Evolutionary conservation across 2,888 invertebrate genomes (phyloP).

Genomic region (Argynnis bischoffii): DNA sequence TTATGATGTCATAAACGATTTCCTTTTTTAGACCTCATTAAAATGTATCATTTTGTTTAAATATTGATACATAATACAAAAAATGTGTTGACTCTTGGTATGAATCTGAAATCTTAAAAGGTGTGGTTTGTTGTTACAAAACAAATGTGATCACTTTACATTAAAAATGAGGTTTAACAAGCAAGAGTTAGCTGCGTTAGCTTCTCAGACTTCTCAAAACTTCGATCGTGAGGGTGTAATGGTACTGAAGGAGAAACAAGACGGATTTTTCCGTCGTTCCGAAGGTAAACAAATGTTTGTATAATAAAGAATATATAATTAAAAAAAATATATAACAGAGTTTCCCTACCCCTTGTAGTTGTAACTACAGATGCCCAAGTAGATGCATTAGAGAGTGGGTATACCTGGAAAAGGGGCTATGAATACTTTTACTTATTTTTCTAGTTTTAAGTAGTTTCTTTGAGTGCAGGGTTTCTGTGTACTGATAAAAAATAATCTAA

Average conservation of each 20-base stretch:
- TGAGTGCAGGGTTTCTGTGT: no score
- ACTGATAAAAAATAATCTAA: no score
- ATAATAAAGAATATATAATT: neutral
- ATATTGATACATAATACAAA: neutral
- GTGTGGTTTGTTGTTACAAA: slow-evolving; percentile 36
- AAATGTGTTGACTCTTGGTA: neutral
- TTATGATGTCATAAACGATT: no score
- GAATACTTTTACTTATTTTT: no score
- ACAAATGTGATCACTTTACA: slow-evolving; percentile 29
- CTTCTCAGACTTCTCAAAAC: slow-evolving; percentile 92
- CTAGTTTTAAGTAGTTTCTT: no score
- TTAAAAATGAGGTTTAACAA: slow-evolving; percentile 93
- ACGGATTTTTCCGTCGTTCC: slow-evolving; percentile 94
- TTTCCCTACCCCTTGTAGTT: no score
- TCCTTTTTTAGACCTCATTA: no score
- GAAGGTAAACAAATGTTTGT: slow-evolving; percentile 87
- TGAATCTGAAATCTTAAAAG: slow-evolving; percentile 13
- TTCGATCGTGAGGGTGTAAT: slow-evolving; percentile 96
- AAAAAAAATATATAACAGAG: no score
- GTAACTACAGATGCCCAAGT: no score
- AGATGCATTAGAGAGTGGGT: no score
- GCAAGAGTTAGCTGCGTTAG: slow-evolving; percentile 92
- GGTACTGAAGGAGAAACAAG: slow-evolving; percentile 92
- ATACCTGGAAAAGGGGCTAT: no score
- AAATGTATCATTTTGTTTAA: no score